phyloP scores from a whole-genome alignment of 2,113 vertebrate species.

The Takifugu flavidus region DNA sequence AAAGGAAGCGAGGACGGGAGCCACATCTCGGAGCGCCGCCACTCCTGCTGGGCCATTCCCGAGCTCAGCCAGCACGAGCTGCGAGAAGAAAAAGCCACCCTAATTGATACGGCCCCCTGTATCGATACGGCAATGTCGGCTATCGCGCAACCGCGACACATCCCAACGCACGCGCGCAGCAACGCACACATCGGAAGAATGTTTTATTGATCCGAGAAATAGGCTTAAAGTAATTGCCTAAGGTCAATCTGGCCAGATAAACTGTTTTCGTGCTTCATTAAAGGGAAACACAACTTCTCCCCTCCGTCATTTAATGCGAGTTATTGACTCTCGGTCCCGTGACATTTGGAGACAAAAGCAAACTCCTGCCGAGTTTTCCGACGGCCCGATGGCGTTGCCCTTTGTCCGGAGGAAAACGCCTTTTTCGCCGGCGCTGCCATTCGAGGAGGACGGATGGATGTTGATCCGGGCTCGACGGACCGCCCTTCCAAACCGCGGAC shows the following conservation, averaged over 20 bases:
- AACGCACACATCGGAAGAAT: constrained; percentile 12
- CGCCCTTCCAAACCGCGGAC: background rate
- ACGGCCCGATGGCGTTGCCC: constrained; percentile 28
- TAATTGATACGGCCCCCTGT: background rate
- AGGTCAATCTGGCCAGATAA: constrained; percentile 64
- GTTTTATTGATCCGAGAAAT: constrained; percentile 62
- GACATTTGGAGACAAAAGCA: constrained; percentile 64
- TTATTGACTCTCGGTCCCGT: constrained; percentile 57
- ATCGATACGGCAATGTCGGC: background rate
- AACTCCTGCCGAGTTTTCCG: constrained; percentile 34
- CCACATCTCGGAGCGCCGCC: background rate
- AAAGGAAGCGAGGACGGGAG: background rate
- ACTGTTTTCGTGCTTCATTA: constrained; percentile 67
- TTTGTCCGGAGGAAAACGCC: constrained; percentile 44
- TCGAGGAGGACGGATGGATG: constrained; percentile 22
- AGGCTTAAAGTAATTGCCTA: constrained; percentile 65
- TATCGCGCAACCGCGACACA: background rate
- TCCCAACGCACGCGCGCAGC: background rate
- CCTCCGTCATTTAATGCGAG: constrained; percentile 53
- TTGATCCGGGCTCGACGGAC: constrained; percentile 12
- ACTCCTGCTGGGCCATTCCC: background rate
- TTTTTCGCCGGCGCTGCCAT: constrained; percentile 11
- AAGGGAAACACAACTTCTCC: constrained; percentile 60
- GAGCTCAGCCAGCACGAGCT: background rate
- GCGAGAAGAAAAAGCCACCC: background rate